A percentile compares a stretch with the other conserved stretches of the same genome.
These are phyloP conservation scores for Eira barbara DNA, from an alignment of 2,113 vertebrate genomes.

Conservation along the genomic window DNA sequence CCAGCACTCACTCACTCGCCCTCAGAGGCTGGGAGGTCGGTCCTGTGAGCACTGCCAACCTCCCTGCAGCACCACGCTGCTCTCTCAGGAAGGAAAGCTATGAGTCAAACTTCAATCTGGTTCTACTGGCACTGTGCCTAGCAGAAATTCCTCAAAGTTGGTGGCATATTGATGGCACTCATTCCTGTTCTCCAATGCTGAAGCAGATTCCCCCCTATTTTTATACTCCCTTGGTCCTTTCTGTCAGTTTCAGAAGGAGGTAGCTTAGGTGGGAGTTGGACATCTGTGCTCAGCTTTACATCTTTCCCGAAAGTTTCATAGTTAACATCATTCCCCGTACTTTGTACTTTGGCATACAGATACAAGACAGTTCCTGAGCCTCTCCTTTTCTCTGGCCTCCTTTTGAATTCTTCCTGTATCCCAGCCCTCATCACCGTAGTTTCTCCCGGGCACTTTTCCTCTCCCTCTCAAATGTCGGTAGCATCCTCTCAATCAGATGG, in stretches of 20 bases:
- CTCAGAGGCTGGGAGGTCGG: background rate
- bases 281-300: constrained; percentile 57
- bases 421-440: background rate
- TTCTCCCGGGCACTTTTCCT: background rate
- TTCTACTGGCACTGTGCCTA: constrained; percentile 42
- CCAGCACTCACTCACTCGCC: background rate
- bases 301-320: constrained; percentile 34
- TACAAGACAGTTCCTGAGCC: background rate
- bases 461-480: background rate
- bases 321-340: background rate
- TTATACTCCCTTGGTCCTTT: constrained; percentile 58
- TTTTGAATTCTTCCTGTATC: background rate
- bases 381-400: background rate
- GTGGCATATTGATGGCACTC: constrained; percentile 55
- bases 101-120: constrained; percentile 74
- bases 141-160: constrained; percentile 75
- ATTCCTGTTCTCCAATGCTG: constrained; percentile 39
- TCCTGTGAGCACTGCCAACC: background rate
- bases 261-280: constrained; percentile 69
- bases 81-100: constrained; percentile 46
- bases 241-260: constrained; percentile 71
- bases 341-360: background rate
- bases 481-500: background rate
- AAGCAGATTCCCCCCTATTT: constrained; percentile 67
- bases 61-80: background rate